These are phyloP conservation scores for Tetrapedia diversipes DNA, from an alignment of 2,888 invertebrate species.

Conservation along the genomic window DNA sequence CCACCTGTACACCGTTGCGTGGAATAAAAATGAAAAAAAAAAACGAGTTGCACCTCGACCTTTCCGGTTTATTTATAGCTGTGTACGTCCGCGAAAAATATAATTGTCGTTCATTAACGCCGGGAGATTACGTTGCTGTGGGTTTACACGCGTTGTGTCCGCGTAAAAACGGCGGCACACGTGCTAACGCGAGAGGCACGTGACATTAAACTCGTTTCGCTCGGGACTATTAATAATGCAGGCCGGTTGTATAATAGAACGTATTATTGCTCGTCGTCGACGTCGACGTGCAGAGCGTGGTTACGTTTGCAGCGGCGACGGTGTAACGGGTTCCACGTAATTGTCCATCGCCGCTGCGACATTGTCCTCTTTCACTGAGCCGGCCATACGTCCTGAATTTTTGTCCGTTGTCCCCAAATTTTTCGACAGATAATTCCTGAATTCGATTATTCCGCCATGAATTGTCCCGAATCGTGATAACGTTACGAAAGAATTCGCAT, in stretches of 20 bases:
- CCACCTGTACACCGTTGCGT: too few species aligned
- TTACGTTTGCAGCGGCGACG: conserved; percentile 19
- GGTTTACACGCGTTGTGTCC: conserved; percentile 23
- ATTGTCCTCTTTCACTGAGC: not conserved
- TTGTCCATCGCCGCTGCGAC: not conserved
- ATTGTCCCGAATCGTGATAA: too few species aligned
- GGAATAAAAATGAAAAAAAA: not conserved
- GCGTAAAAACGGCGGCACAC: conserved; percentile 51
- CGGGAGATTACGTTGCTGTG: conserved; percentile 30
- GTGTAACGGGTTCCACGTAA: conserved; percentile 40
- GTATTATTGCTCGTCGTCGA: conserved; percentile 44
- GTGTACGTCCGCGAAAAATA: conserved; percentile 28
- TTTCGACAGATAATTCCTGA: too few species aligned
- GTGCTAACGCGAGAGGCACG: conserved; percentile 52
- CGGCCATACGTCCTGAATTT: too few species aligned
- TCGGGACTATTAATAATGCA: conserved; percentile 59
- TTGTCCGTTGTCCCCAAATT: too few species aligned
- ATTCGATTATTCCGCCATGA: too few species aligned
- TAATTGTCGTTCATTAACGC: conserved; percentile 50
- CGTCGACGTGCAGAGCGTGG: not conserved
- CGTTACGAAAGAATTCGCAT: too few species aligned
- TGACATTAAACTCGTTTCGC: conserved; percentile 63
- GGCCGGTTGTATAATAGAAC: conserved; percentile 51
- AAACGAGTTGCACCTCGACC: not conserved
- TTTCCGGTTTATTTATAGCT: conserved; percentile 24